phyloP scores from a whole-genome alignment of 2,113 vertebrate genomes.

The Myiagra hebetior region DNA sequence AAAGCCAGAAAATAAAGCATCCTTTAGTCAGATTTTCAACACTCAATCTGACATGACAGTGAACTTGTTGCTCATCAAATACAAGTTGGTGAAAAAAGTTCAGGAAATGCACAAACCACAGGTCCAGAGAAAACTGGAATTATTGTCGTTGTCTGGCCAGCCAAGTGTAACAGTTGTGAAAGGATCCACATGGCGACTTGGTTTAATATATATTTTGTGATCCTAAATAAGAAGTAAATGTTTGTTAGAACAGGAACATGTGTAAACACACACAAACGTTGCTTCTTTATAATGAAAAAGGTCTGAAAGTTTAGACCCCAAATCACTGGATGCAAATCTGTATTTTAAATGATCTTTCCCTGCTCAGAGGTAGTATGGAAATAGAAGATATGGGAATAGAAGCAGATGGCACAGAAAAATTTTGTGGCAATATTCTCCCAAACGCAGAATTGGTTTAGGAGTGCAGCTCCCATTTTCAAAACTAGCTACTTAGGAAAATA shows the following conservation, averaged over 20 bases:
- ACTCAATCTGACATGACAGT: not conserved
- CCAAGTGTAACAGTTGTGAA: conserved; percentile 60
- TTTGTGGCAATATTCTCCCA: not conserved
- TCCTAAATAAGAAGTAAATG: conserved; percentile 33
- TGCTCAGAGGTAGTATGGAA: not conserved
- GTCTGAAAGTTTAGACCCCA: not conserved
- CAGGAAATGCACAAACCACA: conserved; percentile 65
- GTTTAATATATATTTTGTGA: conserved; percentile 47
- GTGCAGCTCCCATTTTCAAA: not conserved
- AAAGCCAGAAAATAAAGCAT: not conserved
- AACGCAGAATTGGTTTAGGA: not conserved
- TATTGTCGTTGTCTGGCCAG: conserved; percentile 49
- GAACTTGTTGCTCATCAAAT: not conserved
- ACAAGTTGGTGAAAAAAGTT: not conserved
- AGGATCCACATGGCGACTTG: conserved; percentile 52
- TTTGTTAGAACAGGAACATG: not conserved
- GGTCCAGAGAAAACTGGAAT: conserved; percentile 64
- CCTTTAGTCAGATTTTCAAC: not conserved
- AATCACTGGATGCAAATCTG: not conserved
- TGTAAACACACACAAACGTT: not conserved
- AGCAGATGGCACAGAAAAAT: not conserved
- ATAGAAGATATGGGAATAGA: not conserved
- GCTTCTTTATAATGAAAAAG: not conserved
- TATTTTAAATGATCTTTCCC: not conserved
- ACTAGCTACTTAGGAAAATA: not conserved